These are phyloP conservation scores for Sebastes oblongus DNA, from an alignment of 2,797 vertebrate genomes.

Conservation along the genomic window DNA sequence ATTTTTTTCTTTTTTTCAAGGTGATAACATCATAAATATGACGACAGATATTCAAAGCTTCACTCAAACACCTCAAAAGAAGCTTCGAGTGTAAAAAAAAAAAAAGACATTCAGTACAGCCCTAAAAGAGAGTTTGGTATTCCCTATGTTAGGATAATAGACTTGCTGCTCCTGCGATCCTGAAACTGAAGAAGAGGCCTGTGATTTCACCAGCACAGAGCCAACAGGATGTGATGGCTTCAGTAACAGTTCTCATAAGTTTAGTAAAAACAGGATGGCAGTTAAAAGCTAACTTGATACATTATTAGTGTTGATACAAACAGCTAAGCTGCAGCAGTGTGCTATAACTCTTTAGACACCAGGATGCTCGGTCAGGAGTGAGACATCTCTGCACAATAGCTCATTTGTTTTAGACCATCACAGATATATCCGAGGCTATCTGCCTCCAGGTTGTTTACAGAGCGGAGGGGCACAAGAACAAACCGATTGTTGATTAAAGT, in stretches of 20 bases:
- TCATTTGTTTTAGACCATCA: conserved; percentile 52
- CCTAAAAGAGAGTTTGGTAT: neutral
- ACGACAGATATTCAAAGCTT: too few relatives aligned
- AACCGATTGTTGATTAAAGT: conserved; percentile 51
- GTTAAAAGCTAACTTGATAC: neutral
- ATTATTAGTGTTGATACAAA: neutral
- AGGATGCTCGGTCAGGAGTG: neutral
- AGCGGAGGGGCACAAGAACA: conserved; percentile 27
- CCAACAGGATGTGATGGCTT: neutral
- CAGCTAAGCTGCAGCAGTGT: neutral
- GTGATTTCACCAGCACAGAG: neutral
- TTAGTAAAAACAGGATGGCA: neutral
- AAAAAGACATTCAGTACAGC: too few relatives aligned
- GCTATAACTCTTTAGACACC: neutral
- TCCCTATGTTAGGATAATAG: neutral
- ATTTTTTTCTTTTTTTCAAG: too few relatives aligned
- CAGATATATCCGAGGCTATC: conserved; percentile 28
- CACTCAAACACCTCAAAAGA: too few relatives aligned
- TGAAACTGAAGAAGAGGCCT: conserved; percentile 1
- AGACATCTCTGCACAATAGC: conserved; percentile 45
- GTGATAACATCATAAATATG: too few relatives aligned
- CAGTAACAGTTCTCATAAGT: neutral
- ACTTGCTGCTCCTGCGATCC: neutral
- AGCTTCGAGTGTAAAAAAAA: too few relatives aligned
- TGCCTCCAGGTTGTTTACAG: conserved; percentile 62